Conservation (phyloP, 2,113 vertebrate genomes). For the Dryoscopus gambensis region DNA sequence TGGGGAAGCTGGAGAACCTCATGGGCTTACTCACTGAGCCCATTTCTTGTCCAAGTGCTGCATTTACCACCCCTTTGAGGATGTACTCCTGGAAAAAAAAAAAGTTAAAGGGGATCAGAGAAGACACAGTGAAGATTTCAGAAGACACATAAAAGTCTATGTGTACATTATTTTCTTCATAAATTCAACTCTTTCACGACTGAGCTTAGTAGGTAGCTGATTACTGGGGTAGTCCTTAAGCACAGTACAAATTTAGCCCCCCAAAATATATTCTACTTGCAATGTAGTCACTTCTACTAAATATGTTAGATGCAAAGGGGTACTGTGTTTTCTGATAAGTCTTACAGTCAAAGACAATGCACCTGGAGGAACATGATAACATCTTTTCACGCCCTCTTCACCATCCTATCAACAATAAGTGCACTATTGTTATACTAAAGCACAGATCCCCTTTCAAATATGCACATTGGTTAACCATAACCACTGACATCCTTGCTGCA, state of each 20-base stretch:
- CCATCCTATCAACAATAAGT: not conserved
- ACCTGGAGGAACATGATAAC: not conserved
- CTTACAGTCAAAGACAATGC: not conserved
- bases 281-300: not conserved
- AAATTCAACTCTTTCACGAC: not conserved
- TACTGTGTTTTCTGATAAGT: not conserved
- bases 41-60: constrained; percentile 90
- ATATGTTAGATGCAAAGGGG: not conserved
- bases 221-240: not conserved
- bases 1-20: not conserved
- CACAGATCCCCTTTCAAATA: not conserved
- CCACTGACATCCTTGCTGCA: not conserved
- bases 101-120: not conserved
- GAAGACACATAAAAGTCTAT: not conserved
- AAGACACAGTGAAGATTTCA: not conserved
- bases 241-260: not conserved
- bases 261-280: not conserved
- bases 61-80: constrained; percentile 95
- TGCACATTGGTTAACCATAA: not conserved
- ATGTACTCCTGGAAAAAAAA: constrained; percentile 86
- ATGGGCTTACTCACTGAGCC: constrained; percentile 83
- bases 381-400: not conserved
- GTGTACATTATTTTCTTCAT: not conserved
- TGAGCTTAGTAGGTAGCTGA: not conserved
- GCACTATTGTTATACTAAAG: not conserved